Base-by-base conservation (phyloP, 1,140 invertebrate species). In the Nebria ingens region DNA sequence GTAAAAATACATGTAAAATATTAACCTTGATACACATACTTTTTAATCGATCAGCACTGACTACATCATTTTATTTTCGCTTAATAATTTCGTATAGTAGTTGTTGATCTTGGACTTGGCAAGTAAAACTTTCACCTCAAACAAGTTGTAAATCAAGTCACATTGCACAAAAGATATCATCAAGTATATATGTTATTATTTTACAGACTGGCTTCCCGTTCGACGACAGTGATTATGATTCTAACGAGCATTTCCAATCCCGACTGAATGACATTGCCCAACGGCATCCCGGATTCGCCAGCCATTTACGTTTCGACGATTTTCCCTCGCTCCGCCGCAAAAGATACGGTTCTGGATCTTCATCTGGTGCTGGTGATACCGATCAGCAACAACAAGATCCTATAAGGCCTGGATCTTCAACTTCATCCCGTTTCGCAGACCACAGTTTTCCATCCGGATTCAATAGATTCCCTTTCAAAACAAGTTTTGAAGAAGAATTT, bases 181-280 rank as follows among this genome's bases (percentile, higher is more conserved):
- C n/a, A n/a, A n/a, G n/a, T 34, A 9, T 34, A n/a, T 34, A 9
- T 34, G 25, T 56, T 59, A 54, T 59, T 58, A 52, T 58, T 53
- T 74, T 72, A 20, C 74, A 85, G 83, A 74, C 72, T 59, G 82
- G 79, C 52, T 84, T 83, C 62, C 79, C 81, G 38, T 84, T 85
- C 65, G 81, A 84, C 67, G 81, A 83, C 62, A 70, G 71, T 17
- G 75, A 76, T 52, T 75, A 76, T 58, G 71, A 73, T 17, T 71
- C 73, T 60, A 65, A 74, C 67, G 61, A 75, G 70, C 65, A 73
- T 58, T 72, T 79, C 6, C 67, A 74, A n/a, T 69, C 76, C 0
- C 77, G 77, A 52, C 63, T 81, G 13, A 77, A 81, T 63, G 74
- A 82, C 55, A 65, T 82, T 52, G 79, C 78, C 0, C 63, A 74